A percentile compares a stretch with the other conserved stretches of the same genome.
These are phyloP conservation scores for Rattus norvegicus DNA, from an alignment of 2,113 vertebrate species.

Conservation along the genomic window GRCr8 NC_086022.1:38310001-38310500, in stretches of 20 bases:
- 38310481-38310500: not conserved
- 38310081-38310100: not conserved
- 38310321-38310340: not conserved
- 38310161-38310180: not conserved
- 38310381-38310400: not conserved
- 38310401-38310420: not conserved
- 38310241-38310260: not conserved
- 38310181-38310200: not conserved
- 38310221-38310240: too few species aligned
- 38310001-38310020: not conserved
- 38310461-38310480: not conserved
- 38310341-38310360: not conserved
- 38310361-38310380: not conserved
- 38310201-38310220: not conserved
- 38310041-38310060: not conserved
- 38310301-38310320: not conserved
- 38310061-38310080: not conserved
- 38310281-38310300: not conserved
- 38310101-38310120: not conserved
- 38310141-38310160: not conserved
- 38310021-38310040: not conserved
- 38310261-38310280: not conserved
- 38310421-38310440: not conserved
- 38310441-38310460: not conserved
- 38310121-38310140: not conserved